Evolutionary conservation across 2,888 invertebrate genomes (phyloP).

Genomic region (Julus scanicus): DNA sequence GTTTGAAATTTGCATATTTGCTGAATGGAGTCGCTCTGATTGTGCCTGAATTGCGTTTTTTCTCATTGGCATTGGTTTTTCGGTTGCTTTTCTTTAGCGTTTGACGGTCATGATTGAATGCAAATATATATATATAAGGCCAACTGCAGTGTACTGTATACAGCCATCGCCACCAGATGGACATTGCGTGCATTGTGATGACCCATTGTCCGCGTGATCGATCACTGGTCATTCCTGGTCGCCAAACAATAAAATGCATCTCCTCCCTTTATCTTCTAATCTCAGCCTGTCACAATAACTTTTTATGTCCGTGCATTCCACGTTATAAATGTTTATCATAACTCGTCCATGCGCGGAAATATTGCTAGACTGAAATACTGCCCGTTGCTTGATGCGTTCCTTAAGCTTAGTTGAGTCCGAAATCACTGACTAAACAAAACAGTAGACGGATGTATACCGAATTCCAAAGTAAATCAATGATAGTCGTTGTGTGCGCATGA

Average conservation of each 20-base stretch:
- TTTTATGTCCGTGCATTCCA: not conserved
- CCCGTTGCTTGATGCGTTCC: not conserved
- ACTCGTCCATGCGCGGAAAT: not conserved
- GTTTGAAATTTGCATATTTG: not conserved
- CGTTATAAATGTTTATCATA: constrained; percentile 6
- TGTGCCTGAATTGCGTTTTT: not conserved
- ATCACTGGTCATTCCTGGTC: not conserved
- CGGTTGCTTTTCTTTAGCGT: too few species aligned
- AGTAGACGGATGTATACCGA: not conserved
- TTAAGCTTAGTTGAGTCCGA: not conserved
- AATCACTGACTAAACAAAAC: constrained; percentile 11
- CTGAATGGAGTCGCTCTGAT: not conserved
- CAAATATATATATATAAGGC: too few species aligned
- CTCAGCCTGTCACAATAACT: constrained; percentile 15
- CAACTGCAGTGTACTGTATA: not conserved
- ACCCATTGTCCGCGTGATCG: constrained; percentile 20
- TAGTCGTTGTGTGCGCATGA: too few species aligned
- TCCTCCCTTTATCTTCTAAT: constrained; percentile 2
- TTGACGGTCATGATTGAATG: not conserved
- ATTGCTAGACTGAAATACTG: too few species aligned
- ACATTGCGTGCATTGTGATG: not conserved
- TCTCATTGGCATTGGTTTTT: not conserved
- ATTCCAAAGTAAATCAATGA: not conserved
- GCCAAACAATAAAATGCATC: not conserved
- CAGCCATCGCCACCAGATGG: not conserved